These are phyloP conservation scores for Pteronura brasiliensis DNA, from an alignment of 2,113 vertebrate species.

Conservation along the genomic window DNA sequence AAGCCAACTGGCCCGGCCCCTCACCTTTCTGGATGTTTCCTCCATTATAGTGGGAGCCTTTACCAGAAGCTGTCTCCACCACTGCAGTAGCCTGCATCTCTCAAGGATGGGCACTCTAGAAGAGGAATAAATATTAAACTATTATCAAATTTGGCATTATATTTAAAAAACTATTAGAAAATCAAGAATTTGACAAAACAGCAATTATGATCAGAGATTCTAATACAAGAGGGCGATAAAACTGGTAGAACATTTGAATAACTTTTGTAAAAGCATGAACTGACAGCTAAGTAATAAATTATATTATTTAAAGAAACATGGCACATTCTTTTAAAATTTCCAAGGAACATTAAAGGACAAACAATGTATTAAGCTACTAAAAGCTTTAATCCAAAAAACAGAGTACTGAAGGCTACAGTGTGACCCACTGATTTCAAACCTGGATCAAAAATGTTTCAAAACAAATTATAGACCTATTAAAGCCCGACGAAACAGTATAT, in stretches of 20 bases:
- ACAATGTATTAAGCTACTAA: background rate
- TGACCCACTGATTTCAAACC: background rate
- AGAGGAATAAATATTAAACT: constrained; percentile 26
- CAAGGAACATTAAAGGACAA: background rate
- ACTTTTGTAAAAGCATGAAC: background rate
- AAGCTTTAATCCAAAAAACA: background rate
- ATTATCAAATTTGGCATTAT: background rate
- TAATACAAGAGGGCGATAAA: background rate
- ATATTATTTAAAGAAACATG: background rate
- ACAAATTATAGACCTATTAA: background rate
- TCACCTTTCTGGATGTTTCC: constrained; percentile 43
- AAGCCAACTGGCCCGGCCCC: background rate
- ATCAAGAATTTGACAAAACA: background rate
- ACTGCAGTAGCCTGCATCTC: constrained; percentile 18
- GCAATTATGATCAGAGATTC: background rate
- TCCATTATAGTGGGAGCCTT: background rate
- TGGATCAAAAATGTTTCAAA: background rate
- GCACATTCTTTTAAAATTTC: constrained; percentile 8
- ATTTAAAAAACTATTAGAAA: constrained; percentile 3
- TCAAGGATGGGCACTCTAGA: constrained; percentile 22
- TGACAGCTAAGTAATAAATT: background rate
- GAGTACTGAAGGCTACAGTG: background rate
- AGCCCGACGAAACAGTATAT: background rate
- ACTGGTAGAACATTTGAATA: background rate
- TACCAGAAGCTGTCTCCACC: background rate